phyloP scores from a whole-genome alignment of 2,888 invertebrate species.

The Eurytoma adleriae region DNA sequence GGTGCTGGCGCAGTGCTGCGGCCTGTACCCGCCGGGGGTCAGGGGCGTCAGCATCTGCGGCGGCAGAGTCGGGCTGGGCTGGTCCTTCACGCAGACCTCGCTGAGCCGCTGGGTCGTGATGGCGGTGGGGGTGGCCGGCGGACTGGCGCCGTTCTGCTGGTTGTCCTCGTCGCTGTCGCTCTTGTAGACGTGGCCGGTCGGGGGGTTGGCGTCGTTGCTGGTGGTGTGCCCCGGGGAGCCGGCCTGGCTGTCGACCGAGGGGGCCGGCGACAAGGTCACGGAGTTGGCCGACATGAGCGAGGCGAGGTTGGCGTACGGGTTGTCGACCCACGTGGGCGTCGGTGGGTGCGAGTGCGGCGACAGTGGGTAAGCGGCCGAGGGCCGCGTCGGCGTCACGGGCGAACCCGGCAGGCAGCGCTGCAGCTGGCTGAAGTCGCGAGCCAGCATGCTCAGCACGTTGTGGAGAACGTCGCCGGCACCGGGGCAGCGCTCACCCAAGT shows the following conservation, averaged over 20 bases:
- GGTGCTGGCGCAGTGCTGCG: constrained; percentile 85
- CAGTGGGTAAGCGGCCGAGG: constrained; percentile 85
- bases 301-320: constrained; percentile 80
- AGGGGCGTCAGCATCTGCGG: constrained; percentile 71
- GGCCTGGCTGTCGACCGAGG: constrained; percentile 91
- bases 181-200: constrained; percentile 67
- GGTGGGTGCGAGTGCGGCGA: constrained; percentile 90
- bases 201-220: constrained; percentile 84
- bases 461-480: constrained; percentile 95
- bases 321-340: constrained; percentile 85
- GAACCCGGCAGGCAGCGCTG: constrained; percentile 88
- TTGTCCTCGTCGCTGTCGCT: constrained; percentile 89
- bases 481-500: constrained; percentile 93
- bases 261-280: constrained; percentile 93
- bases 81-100: constrained; percentile 74
- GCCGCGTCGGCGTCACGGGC: constrained; percentile 87
- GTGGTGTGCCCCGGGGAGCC: constrained; percentile 87
- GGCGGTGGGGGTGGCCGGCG: constrained; percentile 78
- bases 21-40: constrained; percentile 74
- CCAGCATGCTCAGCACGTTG: constrained; percentile 93
- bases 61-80: constrained; percentile 72
- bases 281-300: constrained; percentile 90
- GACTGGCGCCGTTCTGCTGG: constrained; percentile 76
- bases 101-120: constrained; percentile 74
- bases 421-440: constrained; percentile 87